A percentile compares a stretch with the other conserved stretches of the same genome.
These are phyloP conservation scores for Brachionus sp. DNA, from an alignment of 1,140 invertebrate species.

Conservation along the genomic window DNA sequence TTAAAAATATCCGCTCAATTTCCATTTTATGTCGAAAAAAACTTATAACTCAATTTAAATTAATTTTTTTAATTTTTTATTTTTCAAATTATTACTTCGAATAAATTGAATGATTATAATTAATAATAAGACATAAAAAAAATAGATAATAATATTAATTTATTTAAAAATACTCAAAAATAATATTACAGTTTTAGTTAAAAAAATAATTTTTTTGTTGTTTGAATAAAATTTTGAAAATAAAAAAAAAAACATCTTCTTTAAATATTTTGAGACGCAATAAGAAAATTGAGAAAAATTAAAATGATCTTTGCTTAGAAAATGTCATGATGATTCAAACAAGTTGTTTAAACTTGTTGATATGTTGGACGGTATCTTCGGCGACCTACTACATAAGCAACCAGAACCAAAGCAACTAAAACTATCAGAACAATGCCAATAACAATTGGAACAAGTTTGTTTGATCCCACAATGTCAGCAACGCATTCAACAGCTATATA, in stretches of 20 bases:
- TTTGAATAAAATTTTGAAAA: background rate
- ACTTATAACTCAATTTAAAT: background rate
- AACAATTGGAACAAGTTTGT: slow-evolving; percentile 84
- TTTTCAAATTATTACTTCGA: slow-evolving; percentile 33
- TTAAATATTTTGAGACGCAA: background rate
- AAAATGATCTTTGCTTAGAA: background rate
- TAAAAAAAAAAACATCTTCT: background rate
- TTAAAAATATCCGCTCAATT: background rate
- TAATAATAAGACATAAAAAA: background rate
- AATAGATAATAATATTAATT: background rate
- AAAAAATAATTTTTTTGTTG: background rate
- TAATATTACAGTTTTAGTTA: background rate
- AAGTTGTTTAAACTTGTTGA: slow-evolving; percentile 15
- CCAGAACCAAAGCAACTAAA: slow-evolving; percentile 82
- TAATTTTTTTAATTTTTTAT: background rate
- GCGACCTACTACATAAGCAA: slow-evolving; percentile 84
- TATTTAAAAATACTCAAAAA: background rate
- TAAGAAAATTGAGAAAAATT: background rate
- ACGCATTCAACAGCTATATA: slow-evolving; percentile 14
- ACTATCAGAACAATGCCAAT: slow-evolving; percentile 83
- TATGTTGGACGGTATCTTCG: slow-evolving; percentile 54
- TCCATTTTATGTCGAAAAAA: background rate
- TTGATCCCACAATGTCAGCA: background rate
- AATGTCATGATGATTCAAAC: background rate
- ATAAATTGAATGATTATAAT: background rate